Evolutionary conservation across 2,113 vertebrate genomes (phyloP).

Genomic region (Electrona antarctica): DNA sequence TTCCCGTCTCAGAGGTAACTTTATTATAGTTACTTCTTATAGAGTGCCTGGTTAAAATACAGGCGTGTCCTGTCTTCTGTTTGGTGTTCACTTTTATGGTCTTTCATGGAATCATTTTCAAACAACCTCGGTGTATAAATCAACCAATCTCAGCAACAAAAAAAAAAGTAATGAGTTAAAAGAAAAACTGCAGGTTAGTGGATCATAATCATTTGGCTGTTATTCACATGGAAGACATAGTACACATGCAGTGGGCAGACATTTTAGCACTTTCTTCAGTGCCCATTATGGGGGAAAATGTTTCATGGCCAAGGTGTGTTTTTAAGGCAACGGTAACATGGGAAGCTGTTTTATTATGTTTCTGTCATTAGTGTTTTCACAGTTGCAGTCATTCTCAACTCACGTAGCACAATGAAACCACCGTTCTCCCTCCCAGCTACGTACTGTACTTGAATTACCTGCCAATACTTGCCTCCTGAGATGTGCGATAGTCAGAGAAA

Average conservation of each 20-base stretch:
- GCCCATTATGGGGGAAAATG: conserved; percentile 27
- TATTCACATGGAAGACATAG: too few species aligned
- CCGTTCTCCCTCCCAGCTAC: conserved; percentile 39
- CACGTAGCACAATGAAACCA: conserved; percentile 34
- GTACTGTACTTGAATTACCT: conserved; percentile 38
- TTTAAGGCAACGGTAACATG: conserved; percentile 18
- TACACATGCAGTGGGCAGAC: too few species aligned
- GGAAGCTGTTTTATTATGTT: conserved; percentile 48
- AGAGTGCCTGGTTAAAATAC: conserved; percentile 25
- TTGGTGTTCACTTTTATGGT: too few species aligned
- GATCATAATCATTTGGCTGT: too few species aligned
- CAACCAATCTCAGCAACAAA: conserved; percentile 11
- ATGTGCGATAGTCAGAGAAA: conserved; percentile 41
- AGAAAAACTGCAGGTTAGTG: too few species aligned
- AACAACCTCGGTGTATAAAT: too few species aligned
- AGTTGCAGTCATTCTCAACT: conserved; percentile 34
- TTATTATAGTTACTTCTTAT: conserved; percentile 27
- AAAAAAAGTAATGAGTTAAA: too few species aligned
- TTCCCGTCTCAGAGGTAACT: conserved; percentile 1
- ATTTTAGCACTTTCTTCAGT: neutral
- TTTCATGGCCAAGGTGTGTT: conserved; percentile 41
- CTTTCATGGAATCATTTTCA: too few species aligned
- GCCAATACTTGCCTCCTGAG: conserved; percentile 43
- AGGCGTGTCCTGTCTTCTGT: conserved; percentile 2
- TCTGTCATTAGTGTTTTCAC: conserved; percentile 41